phyloP scores from a whole-genome alignment of 1,140 invertebrate species.

The Bombus ignitus region DNA sequence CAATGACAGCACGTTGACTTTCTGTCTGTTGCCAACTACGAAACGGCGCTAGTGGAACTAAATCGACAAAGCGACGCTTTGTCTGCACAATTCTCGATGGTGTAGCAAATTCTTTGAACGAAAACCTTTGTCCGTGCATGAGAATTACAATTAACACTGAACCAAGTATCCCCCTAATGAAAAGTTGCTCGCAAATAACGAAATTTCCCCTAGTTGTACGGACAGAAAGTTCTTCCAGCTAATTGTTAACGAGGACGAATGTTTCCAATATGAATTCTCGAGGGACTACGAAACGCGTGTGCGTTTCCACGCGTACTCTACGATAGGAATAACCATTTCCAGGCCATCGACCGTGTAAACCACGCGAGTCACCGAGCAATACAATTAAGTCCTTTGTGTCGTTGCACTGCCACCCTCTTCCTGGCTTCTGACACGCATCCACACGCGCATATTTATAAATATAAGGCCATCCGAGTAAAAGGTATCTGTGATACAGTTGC shows the following conservation, averaged over 20 bases:
- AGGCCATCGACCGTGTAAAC: constrained; percentile 48
- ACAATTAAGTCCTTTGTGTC: constrained; percentile 45
- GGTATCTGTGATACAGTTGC: constrained; percentile 35
- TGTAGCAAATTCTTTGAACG: background rate
- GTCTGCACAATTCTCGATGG: too few species aligned
- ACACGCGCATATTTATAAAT: constrained; percentile 42
- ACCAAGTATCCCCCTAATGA: background rate
- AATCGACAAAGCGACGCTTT: background rate
- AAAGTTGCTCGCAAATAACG: constrained; percentile 12
- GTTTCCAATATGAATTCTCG: constrained; percentile 21
- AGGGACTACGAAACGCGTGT: constrained; percentile 9
- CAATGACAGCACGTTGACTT: background rate
- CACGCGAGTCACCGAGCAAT: constrained; percentile 34
- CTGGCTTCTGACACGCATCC: constrained; percentile 37
- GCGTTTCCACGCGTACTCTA: background rate
- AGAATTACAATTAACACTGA: background rate
- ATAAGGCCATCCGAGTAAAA: constrained; percentile 11
- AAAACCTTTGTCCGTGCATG: background rate
- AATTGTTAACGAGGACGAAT: constrained; percentile 3
- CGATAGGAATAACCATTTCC: constrained; percentile 46
- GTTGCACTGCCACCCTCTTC: constrained; percentile 26
- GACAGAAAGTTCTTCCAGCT: background rate
- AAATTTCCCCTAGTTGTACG: background rate
- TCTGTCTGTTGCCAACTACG: background rate
- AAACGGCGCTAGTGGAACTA: background rate